phyloP scores from a whole-genome alignment of 2,797 vertebrate genomes.

The Knipowitschia caucasica region DNA sequence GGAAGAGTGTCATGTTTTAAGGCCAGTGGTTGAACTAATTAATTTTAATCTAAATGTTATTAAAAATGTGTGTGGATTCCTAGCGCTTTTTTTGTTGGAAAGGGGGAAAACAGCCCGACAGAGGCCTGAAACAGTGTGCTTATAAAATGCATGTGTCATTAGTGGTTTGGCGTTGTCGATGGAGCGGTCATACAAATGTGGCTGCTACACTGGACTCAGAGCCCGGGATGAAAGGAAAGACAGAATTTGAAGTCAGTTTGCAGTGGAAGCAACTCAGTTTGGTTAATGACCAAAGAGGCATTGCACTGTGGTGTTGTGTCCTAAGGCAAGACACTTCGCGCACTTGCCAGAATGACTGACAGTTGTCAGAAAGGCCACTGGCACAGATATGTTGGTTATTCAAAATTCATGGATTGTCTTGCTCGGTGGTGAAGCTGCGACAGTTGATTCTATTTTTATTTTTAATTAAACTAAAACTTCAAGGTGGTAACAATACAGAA shows the following conservation, averaged over 20 bases:
- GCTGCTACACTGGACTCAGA: background rate
- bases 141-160: conserved; percentile 33
- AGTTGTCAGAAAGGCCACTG: background rate
- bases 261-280: background rate
- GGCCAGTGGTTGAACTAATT: conserved; percentile 76
- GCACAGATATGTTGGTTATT: background rate
- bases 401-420: background rate
- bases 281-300: background rate
- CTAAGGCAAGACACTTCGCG: background rate
- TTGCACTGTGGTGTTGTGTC: background rate
- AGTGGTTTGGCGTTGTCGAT: conserved; percentile 24
- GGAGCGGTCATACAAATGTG: conserved; percentile 28
- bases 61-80: conserved; percentile 71
- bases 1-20: conserved; percentile 71
- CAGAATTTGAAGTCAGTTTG: background rate
- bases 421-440: background rate
- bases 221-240: background rate
- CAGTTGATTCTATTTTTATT: background rate
- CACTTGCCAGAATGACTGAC: background rate
- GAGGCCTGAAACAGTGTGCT: conserved; percentile 50
- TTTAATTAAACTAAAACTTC: background rate
- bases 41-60: conserved; percentile 76
- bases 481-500: too few relatives aligned
- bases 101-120: conserved; percentile 35
- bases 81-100: conserved; percentile 43